Conservation (phyloP, 2,113 vertebrate genomes). For the Tachycineta bicolor region DNA sequence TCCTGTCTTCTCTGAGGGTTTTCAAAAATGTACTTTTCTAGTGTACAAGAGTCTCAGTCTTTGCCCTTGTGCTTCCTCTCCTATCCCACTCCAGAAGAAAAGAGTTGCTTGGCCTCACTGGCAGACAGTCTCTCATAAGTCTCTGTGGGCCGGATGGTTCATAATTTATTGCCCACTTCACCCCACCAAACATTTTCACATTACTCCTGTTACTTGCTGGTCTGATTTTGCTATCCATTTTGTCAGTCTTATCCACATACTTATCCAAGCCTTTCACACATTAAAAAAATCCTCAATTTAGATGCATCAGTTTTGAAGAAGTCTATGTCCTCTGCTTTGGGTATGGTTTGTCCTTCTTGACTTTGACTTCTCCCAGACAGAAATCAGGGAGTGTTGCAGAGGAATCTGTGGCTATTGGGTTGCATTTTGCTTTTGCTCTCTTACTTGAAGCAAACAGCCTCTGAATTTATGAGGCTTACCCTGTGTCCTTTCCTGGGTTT, state of each 20-base stretch:
- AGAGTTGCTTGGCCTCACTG: background rate
- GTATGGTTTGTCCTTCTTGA: background rate
- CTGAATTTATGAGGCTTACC: background rate
- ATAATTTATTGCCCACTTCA: background rate
- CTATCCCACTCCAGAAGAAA: background rate
- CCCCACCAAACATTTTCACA: background rate
- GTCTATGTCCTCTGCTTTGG: background rate
- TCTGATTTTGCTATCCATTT: background rate
- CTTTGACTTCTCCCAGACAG: background rate
- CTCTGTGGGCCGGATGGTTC: background rate
- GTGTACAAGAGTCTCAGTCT: background rate
- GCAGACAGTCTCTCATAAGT: background rate
- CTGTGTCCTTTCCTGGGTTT: background rate
- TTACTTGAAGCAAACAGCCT: background rate
- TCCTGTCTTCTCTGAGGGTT: background rate
- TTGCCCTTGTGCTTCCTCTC: background rate
- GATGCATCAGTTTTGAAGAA: background rate
- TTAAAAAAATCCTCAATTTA: background rate
- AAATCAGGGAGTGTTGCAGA: background rate
- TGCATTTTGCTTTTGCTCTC: background rate
- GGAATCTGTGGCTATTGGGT: background rate
- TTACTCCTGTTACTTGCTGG: background rate
- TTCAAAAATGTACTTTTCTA: background rate
- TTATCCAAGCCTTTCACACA: background rate
- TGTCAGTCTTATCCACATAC: background rate